Percentiles rank a stretch among this genome's conserved stretches.
phyloP scores from a whole-genome alignment of 2,888 invertebrate species.

The Papilio protenor region DNA sequence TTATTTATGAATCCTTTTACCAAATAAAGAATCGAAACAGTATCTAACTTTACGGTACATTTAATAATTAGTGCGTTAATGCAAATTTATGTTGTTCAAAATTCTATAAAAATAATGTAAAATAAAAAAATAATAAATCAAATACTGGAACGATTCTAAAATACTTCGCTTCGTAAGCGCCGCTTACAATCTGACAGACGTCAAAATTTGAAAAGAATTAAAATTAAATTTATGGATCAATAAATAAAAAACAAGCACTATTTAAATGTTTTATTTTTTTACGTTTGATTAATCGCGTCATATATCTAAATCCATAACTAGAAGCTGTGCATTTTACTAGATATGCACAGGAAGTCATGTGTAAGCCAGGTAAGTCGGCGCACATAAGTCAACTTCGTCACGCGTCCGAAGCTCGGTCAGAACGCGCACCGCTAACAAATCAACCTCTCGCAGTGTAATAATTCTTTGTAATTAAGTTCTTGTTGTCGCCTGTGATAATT shows the following conservation, averaged over 20 bases:
- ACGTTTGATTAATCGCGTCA: not conserved
- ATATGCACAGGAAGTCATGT: conserved; percentile 30
- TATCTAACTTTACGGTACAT: not conserved
- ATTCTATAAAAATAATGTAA: no score
- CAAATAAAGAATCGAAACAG: not conserved
- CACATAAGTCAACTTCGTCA: conserved; percentile 56
- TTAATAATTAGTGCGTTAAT: no score
- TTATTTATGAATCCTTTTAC: not conserved
- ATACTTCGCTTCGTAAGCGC: no score
- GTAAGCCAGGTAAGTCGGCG: conserved; percentile 45
- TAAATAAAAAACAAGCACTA: no score
- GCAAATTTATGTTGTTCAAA: no score
- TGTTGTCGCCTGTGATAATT: conserved; percentile 23
- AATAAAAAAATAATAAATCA: no score
- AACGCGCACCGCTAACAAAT: conserved; percentile 61
- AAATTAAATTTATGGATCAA: no score
- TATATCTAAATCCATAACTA: not conserved
- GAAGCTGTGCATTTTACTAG: conserved; percentile 8
- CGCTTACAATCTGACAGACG: no score
- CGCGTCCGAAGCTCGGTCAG: conserved; percentile 57
- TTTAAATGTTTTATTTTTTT: no score
- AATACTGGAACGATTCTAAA: no score
- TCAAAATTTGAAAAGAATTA: no score
- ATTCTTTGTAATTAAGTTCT: conserved; percentile 30
- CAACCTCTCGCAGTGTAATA: conserved; percentile 46